phyloP scores from a whole-genome alignment of 2,113 vertebrate species.

The Hypomesus transpacificus region DNA sequence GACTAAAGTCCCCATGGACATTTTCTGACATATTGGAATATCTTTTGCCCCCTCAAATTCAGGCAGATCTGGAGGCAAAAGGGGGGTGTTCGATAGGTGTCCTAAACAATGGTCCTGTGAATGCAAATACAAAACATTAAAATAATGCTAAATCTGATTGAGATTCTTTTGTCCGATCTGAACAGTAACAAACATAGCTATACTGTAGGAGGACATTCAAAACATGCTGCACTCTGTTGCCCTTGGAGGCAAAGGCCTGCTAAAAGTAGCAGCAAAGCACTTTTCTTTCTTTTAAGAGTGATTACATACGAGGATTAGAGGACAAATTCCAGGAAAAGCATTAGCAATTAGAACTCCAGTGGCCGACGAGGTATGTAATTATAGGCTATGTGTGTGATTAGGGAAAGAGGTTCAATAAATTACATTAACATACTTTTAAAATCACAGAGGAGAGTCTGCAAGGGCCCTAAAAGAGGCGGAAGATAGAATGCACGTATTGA shows the following conservation, averaged over 20 bases:
- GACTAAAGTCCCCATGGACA: too few relatives aligned
- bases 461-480: conserved; percentile 63
- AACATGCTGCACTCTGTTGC: conserved; percentile 11
- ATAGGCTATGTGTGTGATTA: conserved; percentile 77
- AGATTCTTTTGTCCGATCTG: conserved; percentile 1
- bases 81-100: too few relatives aligned
- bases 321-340: conserved; percentile 76
- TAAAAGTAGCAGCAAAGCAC: conserved; percentile 58
- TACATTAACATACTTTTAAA: conserved; percentile 79
- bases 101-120: too few relatives aligned
- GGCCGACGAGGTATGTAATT: conserved; percentile 74
- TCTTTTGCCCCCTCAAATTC: too few relatives aligned
- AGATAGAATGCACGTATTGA: conserved; percentile 69
- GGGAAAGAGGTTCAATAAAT: conserved; percentile 79
- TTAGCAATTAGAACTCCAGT: conserved; percentile 74
- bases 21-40: too few relatives aligned
- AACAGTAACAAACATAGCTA: conserved; percentile 12
- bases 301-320: conserved; percentile 67
- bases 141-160: too few relatives aligned
- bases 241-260: conserved; percentile 19
- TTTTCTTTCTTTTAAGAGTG: conserved; percentile 60
- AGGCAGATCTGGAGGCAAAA: too few relatives aligned
- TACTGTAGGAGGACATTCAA: conserved; percentile 4
- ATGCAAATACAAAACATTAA: too few relatives aligned
- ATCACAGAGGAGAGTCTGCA: conserved; percentile 63